phyloP scores from a whole-genome alignment of 1,140 invertebrate species.

The Sarcophaga peregrina region DNA sequence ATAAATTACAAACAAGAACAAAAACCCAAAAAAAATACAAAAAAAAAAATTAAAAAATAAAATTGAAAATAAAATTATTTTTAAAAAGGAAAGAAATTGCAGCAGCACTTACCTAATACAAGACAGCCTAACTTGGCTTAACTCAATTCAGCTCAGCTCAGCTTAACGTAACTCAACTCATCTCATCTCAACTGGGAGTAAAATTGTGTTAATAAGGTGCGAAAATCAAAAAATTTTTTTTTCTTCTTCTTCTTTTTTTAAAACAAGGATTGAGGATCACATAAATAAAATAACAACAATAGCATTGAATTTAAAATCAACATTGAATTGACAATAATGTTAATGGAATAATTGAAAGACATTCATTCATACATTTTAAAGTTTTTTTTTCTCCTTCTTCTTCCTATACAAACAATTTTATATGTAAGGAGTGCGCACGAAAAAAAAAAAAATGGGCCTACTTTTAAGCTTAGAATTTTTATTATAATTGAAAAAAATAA shows the following conservation, averaged over 20 bases:
- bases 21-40: not conserved
- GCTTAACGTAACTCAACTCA: not conserved
- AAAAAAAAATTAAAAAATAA: not conserved
- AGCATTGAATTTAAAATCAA: constrained; percentile 4
- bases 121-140: not conserved
- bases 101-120: not conserved
- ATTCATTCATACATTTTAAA: not conserved
- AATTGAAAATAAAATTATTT: no score
- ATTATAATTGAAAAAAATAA: no score
- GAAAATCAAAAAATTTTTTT: constrained; percentile 12
- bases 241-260: no score
- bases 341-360: constrained; percentile 8
- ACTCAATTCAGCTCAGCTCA: not conserved
- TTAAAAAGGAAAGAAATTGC: constrained; percentile 26
- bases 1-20: not conserved
- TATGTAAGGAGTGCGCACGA: no score
- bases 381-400: not conserved
- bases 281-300: not conserved
- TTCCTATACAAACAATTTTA: not conserved
- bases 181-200: constrained; percentile 15
- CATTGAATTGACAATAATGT: constrained; percentile 1
- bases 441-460: no score
- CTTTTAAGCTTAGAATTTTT: no score
- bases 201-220: constrained; percentile 37
- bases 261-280: no score